Conservation (phyloP, 2,113 vertebrate species). For the Hemiprocne comata region DNA sequence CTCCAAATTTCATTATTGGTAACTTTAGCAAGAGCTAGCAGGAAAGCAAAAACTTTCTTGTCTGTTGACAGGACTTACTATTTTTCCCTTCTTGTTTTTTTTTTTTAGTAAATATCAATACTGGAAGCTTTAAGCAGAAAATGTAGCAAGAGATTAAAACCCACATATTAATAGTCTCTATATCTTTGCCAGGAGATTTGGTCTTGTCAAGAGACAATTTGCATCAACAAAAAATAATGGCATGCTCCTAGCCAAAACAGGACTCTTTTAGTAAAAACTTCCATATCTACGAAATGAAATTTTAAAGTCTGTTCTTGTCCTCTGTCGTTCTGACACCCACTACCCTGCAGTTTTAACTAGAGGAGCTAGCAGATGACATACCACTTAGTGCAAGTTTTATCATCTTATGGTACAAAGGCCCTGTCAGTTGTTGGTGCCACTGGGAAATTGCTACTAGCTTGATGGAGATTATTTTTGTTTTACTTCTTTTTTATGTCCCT, state of each 20-base stretch:
- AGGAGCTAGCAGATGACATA: neutral
- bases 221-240: neutral
- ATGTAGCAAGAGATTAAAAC: neutral
- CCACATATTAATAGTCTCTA: neutral
- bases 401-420: neutral
- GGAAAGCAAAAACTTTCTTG: neutral
- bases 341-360: neutral
- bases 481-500: slow-evolving; percentile 32
- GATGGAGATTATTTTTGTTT: slow-evolving; percentile 49
- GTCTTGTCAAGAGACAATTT: neutral
- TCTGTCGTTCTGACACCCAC: neutral
- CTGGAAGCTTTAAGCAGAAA: neutral
- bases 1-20: neutral
- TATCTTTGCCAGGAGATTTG: neutral
- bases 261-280: neutral
- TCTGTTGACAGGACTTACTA: neutral
- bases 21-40: neutral
- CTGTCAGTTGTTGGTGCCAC: neutral
- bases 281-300: neutral
- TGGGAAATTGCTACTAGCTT: slow-evolving; percentile 19
- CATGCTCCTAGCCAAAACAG: neutral
- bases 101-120: neutral
- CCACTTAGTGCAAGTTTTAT: neutral
- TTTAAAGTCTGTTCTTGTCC: neutral
- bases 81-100: neutral